Evolutionary conservation across 2,113 vertebrate species (phyloP), one percentile per base, ranked within the genome.

Genomic region (Brachyhypopomus occidentalis): DNA sequence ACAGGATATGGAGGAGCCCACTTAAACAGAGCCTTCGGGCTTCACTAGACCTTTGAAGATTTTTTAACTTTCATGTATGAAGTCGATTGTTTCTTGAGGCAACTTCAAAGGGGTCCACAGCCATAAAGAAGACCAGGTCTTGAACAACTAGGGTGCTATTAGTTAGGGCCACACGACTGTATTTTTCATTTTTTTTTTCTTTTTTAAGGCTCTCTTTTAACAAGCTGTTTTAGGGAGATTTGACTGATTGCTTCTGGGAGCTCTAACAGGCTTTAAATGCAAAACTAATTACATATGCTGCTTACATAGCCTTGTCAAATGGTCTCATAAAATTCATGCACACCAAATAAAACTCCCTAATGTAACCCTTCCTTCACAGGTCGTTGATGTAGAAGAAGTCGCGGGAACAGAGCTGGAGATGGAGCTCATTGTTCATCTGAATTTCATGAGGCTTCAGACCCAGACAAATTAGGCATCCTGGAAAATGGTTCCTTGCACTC

Each of bases 41-140:
- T 86, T 89, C 66, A 70, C 1, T 19, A 89, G 88, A 89, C 48
- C 91, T 91, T 69, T 91, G 87, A 90, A 91, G 89, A 89, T 88
- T 75, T 75, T 83, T 74, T 82, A 91, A 92, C 88, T 92, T 93
- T 90, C 87, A 91, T 85, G 78, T 88, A 45, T 80, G 87, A 91
- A 92, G 89, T 86, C 79, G 90, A 87, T 85, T 90, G 91, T 93
- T 93, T 92, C 91, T 93, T 89, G 86, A 89, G 82, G 81, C n/a
- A 9, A 91, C 89, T 90, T 92, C 90, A 93, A 91, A 93, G 86
- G 62, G 64, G 85, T 66, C 62, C 45, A 45, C 75, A 80, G 75
- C 81, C 75, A 81, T 83, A 83, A 87, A 90, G 82, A 89, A 89
- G 84, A 52, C 25, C 19, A 56, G 69, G 55, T 84, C 89, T 88